Base-by-base conservation (phyloP, 2,888 invertebrate species). In the Drosophila nr. perissopoda region DNA sequence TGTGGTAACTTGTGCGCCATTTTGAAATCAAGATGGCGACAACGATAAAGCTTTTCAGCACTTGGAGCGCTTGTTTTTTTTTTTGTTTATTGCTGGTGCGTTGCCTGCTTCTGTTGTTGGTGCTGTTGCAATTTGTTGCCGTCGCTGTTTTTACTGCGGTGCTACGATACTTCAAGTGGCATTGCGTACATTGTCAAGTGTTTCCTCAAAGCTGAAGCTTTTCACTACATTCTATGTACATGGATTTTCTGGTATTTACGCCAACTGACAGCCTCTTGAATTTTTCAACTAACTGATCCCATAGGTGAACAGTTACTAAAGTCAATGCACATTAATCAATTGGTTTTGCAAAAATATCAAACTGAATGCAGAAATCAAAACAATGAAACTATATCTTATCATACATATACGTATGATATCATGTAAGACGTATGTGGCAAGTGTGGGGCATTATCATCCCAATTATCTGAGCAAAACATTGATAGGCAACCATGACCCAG, bases 401-500 rank as follows among this genome's bases (percentile, higher is more conserved):
- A 69, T 65, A 36, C 56, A 58, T 74, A 73, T 76, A 69, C 56
- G 60, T 71, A 75, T 87, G 85, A 85, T 89, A 86, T 89, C 80
- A 73, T 80, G 72, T 71, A 77, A 90, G 86, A 77, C 71, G 53
- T 52, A 27, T 54, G 58, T 57, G 36, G 27, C 53, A 53, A 56
- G 25, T 56, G 51, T 48, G 42, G 29, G 60, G 36, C 82, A 89
- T 79, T 89, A 85, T 84, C 85, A 89, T 82, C 69, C 56, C 70
- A 71, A 73, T 73, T 89, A 89, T 89, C 82, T 84, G 67, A 33
- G 61, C 73, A 65, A 70, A 76, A 48, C 58, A 71, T 72, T 87
- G 84, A 89, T 86, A 87, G 68, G 66, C 70, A 72, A 79, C 82
- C 89, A 78, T 84, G 87, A 84, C 84, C 89, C 82, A 84, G 72